Evolutionary conservation across 2,113 vertebrate genomes (phyloP).

Genomic region (Phaethornis superciliosus): DNA sequence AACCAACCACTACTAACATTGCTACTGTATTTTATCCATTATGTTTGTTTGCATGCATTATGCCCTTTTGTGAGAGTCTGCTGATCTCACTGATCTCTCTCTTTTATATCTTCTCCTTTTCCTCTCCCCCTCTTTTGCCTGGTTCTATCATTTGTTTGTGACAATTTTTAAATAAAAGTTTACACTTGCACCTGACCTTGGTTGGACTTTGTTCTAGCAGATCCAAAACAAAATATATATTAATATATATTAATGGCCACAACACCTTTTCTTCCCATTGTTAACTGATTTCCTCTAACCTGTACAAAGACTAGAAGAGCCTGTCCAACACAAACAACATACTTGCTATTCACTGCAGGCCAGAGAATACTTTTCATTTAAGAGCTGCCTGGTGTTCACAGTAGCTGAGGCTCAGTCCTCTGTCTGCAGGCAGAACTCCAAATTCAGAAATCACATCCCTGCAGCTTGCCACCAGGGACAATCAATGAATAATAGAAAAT

Average conservation of each 20-base stretch:
- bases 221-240: too few species aligned
- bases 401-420: neutral
- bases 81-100: too few species aligned
- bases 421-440: neutral
- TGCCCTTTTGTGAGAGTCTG: too few species aligned
- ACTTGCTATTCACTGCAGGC: neutral
- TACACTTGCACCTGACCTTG: too few species aligned
- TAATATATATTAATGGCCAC: too few species aligned
- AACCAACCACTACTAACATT: neutral
- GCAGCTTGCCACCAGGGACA: neutral
- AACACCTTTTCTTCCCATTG: neutral
- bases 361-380: neutral
- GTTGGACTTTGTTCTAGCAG: too few species aligned
- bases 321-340: neutral
- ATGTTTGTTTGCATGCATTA: neutral
- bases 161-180: too few species aligned
- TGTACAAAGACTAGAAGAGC: neutral
- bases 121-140: too few species aligned
- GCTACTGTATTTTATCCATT: neutral
- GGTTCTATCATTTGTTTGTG: too few species aligned
- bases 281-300: neutral
- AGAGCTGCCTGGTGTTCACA: neutral
- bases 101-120: too few species aligned
- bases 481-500: neutral
- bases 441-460: slow-evolving; percentile 9